Percentiles rank a stretch among this genome's conserved stretches.
Conservation (phyloP, 2,113 vertebrate species). For the Arenaria interpres region DNA sequence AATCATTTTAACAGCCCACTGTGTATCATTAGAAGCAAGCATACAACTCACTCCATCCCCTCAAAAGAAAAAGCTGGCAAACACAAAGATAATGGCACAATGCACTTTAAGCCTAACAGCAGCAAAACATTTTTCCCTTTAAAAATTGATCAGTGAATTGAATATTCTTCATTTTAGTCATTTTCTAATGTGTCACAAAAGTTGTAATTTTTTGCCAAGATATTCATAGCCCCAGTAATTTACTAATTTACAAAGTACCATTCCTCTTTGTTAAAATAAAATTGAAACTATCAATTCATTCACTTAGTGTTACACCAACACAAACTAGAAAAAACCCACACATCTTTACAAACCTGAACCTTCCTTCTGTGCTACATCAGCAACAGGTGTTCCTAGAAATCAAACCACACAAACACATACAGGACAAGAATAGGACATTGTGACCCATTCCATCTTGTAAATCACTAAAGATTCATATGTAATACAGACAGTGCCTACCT, state of each 20-base stretch:
- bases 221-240: not conserved
- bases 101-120: not conserved
- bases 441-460: not conserved
- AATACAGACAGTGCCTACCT: not conserved
- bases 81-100: not conserved
- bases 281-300: not conserved
- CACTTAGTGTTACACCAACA: not conserved
- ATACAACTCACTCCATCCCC: not conserved
- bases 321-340: not conserved
- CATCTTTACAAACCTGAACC: slow-evolving; percentile 79
- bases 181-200: not conserved
- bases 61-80: not conserved
- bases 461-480: not conserved
- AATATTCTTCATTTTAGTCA: not conserved
- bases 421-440: not conserved
- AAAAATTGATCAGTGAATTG: not conserved
- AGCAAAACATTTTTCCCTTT: not conserved
- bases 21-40: not conserved
- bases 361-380: slow-evolving; percentile 66
- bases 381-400: slow-evolving; percentile 17
- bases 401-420: slow-evolving; percentile 61
- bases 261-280: slow-evolving; percentile 6
- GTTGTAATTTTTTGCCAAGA: not conserved
- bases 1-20: not conserved
- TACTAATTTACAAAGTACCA: not conserved